Percentiles rank a stretch among this genome's conserved stretches.
Conservation (phyloP, 2,888 invertebrate species). For the Argyresthia albistria region DNA sequence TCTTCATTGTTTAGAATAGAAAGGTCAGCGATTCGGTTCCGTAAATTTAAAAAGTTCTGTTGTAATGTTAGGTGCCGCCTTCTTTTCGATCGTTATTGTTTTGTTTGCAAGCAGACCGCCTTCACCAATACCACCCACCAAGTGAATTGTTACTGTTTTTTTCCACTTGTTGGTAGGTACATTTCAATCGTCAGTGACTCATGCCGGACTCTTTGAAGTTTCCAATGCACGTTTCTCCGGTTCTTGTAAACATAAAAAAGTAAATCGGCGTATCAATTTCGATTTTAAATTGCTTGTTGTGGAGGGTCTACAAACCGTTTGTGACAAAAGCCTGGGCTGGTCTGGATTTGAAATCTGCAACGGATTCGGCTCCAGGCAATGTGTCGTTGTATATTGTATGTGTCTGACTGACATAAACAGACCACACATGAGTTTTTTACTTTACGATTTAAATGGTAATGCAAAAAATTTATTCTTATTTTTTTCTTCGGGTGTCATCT, state of each 20-base stretch:
- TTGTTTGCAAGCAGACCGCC: constrained; percentile 64
- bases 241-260: constrained; percentile 3
- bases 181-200: constrained; percentile 54
- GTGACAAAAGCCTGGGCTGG: background rate
- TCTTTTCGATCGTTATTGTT: constrained; percentile 36
- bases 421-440: no score
- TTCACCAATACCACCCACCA: constrained; percentile 10
- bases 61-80: constrained; percentile 40
- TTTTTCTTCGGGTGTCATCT: no score
- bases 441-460: no score
- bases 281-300: constrained; percentile 19
- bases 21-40: constrained; percentile 49
- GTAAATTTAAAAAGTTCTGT: constrained; percentile 31
- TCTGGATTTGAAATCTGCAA: background rate
- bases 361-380: background rate
- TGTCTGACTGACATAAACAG: no score
- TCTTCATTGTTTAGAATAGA: constrained; percentile 29
- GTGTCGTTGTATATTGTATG: no score
- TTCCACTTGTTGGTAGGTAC: constrained; percentile 28
- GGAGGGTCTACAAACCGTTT: background rate
- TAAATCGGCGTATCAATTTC: constrained; percentile 34
- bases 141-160: constrained; percentile 31
- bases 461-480: no score
- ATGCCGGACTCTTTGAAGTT: constrained; percentile 41
- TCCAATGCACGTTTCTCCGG: constrained; percentile 31